Base-by-base conservation (phyloP, 1,140 invertebrate genomes). In the Conus betulinus region DNA sequence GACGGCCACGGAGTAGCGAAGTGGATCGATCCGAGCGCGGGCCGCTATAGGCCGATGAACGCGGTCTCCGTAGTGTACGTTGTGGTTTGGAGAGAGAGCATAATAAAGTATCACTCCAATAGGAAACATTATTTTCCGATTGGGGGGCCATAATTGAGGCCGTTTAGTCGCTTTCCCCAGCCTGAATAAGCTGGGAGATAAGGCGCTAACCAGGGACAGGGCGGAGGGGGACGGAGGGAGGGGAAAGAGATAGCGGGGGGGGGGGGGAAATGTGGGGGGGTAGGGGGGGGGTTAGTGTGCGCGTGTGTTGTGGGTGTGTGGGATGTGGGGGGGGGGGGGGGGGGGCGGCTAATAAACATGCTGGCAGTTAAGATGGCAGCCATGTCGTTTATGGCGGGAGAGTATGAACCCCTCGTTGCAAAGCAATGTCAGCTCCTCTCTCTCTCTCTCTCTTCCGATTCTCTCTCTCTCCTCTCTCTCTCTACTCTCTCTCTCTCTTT, bases 51-150 rank as follows among this genome's bases (percentile, higher is more conserved):
- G n/a, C n/a, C n/a, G n/a, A n/a, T n/a, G n/a, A n/a, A n/a, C n/a
- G n/a, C n/a, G n/a, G n/a, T n/a, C n/a, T n/a, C n/a, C n/a, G n/a
- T n/a, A n/a, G n/a, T n/a, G n/a, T n/a, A n/a, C n/a, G 81, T 83
- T 83, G 82, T 84, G 5, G 82, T 84, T 60, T 67, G 57, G 82
- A 51, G 82, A 84, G 82, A 67, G 82, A 84, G 82, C 82, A 63
- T n/a, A 84, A 84, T 84, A 84, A 84, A 84, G 82, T 84, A 84
- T 84, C 82, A 84, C 82, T 84, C 82, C 23, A 27, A 67, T 84
- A 84, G 82, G 82, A 84, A 84, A 84, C 82, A 84, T 84, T 84
- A 84, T 84, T 84, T 84, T 84, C 82, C 82, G 82, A 84, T 84
- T 84, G 82, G 27, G n/a, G n/a, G n/a, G 51, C 79, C 51, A 53